phyloP scores from a whole-genome alignment of 2,888 invertebrate species.

The Melanargia galathea region DNA sequence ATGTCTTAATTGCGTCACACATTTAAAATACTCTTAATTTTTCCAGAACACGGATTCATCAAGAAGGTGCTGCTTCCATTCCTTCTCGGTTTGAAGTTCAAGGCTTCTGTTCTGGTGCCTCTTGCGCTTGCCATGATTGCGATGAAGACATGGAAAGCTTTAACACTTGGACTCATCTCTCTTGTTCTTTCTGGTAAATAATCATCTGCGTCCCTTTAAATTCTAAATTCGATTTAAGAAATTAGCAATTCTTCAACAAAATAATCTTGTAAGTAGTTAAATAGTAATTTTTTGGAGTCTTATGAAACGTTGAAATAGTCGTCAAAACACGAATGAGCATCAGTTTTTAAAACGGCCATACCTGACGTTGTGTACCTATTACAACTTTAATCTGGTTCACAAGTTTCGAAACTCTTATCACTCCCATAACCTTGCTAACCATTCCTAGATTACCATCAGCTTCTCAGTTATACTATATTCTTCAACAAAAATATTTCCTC shows the following conservation, averaged over 20 bases:
- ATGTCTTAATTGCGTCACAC: not conserved
- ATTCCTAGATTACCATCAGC: too few species aligned
- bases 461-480: too few species aligned
- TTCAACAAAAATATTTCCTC: too few species aligned
- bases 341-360: too few species aligned
- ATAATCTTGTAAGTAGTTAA: too few species aligned
- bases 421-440: too few species aligned
- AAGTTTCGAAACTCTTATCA: too few species aligned
- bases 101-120: slow-evolving; percentile 91
- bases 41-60: slow-evolving; percentile 89
- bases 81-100: slow-evolving; percentile 92
- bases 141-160: slow-evolving; percentile 94
- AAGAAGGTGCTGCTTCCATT: slow-evolving; percentile 93
- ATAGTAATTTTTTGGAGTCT: not conserved
- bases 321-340: too few species aligned
- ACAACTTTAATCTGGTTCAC: too few species aligned
- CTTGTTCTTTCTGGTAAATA: slow-evolving; percentile 88
- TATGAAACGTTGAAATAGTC: not conserved
- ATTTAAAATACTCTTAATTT: slow-evolving; percentile 39
- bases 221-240: not conserved
- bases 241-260: not conserved
- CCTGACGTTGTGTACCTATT: too few species aligned
- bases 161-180: slow-evolving; percentile 91
- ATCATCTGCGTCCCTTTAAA: not conserved
- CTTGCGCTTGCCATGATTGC: slow-evolving; percentile 91